Percentiles rank a stretch among this genome's conserved stretches.
Evolutionary conservation across 2,797 vertebrate genomes (phyloP).

Genomic region (Macroramphosus scolopax): DNA sequence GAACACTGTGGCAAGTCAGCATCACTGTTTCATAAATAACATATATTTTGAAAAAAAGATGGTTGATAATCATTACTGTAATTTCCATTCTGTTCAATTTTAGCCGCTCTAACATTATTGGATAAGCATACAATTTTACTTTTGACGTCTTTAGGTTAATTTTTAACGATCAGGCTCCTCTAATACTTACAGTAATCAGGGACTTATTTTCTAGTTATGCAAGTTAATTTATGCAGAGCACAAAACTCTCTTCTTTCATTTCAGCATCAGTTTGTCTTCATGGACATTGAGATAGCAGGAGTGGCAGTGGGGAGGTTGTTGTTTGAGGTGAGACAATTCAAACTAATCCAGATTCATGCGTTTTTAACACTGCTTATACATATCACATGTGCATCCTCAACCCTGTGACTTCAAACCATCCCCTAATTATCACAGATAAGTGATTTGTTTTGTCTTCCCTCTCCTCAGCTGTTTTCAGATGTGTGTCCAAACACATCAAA

Average conservation of each 20-base stretch:
- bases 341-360: slow-evolving; percentile 1
- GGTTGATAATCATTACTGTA: not conserved
- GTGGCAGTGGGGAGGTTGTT: slow-evolving; percentile 78
- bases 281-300: slow-evolving; percentile 81
- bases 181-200: too few species aligned
- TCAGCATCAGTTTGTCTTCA: slow-evolving; percentile 87
- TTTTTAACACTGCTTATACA: too few species aligned
- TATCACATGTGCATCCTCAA: too few species aligned
- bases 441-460: slow-evolving; percentile 5
- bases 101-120: too few species aligned
- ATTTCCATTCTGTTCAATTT: too few species aligned
- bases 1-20: slow-evolving; percentile 79
- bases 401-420: not conserved
- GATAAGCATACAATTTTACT: too few species aligned
- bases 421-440: not conserved
- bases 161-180: too few species aligned
- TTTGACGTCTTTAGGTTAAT: too few species aligned
- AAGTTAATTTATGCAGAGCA: too few species aligned
- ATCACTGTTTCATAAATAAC: slow-evolving; percentile 2
- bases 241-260: slow-evolving; percentile 38
- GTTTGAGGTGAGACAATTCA: slow-evolving; percentile 81
- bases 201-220: too few species aligned
- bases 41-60: not conserved
- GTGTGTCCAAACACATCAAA: slow-evolving; percentile 86
- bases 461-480: slow-evolving; percentile 85